phyloP scores from a whole-genome alignment of 35 echinoderm and acorn worm genomes.

The Apostichopus japonicus region DNA sequence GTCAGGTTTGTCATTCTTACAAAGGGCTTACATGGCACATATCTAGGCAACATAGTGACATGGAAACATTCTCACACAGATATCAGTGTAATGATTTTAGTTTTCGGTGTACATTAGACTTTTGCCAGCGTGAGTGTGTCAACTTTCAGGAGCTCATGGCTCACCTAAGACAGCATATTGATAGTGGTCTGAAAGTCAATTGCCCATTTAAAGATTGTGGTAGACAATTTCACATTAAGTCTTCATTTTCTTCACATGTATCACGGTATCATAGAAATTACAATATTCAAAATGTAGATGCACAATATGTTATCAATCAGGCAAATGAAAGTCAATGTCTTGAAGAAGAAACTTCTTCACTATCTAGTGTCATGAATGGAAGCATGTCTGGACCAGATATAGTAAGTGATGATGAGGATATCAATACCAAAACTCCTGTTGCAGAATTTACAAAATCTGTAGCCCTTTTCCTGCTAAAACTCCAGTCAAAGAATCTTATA shows the following conservation, averaged over 20 bases:
- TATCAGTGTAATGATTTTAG: background rate
- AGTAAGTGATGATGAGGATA: background rate
- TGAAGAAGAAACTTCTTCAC: background rate
- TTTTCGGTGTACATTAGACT: background rate
- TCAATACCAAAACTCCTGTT: background rate
- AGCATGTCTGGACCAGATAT: background rate
- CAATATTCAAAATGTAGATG: background rate
- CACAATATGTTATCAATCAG: background rate
- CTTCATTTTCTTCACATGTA: background rate
- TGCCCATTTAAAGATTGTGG: background rate
- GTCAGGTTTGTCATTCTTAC: background rate
- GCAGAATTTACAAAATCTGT: background rate
- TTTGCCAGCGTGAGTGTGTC: background rate
- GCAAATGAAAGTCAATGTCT: background rate
- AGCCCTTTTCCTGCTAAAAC: background rate
- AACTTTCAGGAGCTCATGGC: background rate
- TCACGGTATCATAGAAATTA: background rate
- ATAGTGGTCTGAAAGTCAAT: background rate
- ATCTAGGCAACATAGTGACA: background rate
- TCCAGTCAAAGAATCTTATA: constrained; percentile 23
- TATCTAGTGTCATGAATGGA: background rate
- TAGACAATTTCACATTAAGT: background rate
- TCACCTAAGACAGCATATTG: background rate
- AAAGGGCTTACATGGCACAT: background rate
- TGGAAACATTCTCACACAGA: background rate